Percentiles rank a stretch among this genome's conserved stretches.
phyloP scores from a whole-genome alignment of 2,888 invertebrate species.

The Lepas anatifera region DNA sequence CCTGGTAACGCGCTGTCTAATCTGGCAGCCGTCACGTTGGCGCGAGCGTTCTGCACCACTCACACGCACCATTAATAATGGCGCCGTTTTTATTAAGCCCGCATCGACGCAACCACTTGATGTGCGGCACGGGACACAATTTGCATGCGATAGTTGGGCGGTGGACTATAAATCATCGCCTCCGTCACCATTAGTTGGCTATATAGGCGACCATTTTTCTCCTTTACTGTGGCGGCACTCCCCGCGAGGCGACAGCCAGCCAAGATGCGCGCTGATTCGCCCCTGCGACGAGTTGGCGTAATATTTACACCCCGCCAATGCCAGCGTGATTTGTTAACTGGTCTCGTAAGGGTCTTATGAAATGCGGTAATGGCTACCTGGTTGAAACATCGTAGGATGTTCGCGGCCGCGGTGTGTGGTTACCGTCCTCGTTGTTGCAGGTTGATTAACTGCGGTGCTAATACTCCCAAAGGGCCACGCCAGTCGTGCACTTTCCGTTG shows the following conservation, averaged over 20 bases:
- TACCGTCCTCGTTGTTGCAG: too few relatives aligned
- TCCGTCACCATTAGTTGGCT: not conserved
- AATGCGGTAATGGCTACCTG: too few relatives aligned
- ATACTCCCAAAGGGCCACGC: too few relatives aligned
- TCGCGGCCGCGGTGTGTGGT: too few relatives aligned
- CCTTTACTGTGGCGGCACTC: not conserved
- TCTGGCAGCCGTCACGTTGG: too few relatives aligned
- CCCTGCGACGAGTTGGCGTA: not conserved
- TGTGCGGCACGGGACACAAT: constrained; percentile 1
- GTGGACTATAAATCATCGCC: not conserved
- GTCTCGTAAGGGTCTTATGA: too few relatives aligned
- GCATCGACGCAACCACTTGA: constrained; percentile 7
- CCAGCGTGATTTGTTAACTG: not conserved
- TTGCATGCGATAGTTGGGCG: constrained; percentile 2
- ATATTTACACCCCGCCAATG: not conserved
- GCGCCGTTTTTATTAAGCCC: not conserved
- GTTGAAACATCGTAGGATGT: too few relatives aligned
- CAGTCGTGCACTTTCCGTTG: too few relatives aligned
- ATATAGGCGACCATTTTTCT: not conserved
- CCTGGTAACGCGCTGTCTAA: too few relatives aligned
- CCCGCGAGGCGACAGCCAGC: too few relatives aligned
- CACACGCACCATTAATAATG: not conserved
- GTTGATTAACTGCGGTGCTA: too few relatives aligned
- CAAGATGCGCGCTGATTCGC: too few relatives aligned
- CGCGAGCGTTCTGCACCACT: not conserved